Evolutionary conservation across 2,113 vertebrate species (phyloP).

Genomic region (Macaca nemestrina): DNA sequence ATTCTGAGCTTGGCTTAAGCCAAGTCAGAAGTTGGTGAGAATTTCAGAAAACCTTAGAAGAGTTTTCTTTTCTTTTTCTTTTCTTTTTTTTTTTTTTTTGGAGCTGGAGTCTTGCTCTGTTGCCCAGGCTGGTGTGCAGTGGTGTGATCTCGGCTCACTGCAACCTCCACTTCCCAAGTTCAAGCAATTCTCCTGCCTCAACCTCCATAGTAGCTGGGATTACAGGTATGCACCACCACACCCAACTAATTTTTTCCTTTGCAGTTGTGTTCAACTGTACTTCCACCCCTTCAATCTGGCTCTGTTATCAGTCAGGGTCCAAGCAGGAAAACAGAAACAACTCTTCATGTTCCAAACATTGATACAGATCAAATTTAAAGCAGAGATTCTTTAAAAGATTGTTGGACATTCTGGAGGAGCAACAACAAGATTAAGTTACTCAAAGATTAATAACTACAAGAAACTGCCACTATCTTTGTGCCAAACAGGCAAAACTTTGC

Average conservation of each 20-base stretch:
- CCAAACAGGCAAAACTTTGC: not conserved
- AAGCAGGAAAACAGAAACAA: conserved; percentile 10
- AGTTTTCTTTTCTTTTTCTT: not conserved
- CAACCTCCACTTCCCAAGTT: too few relatives aligned
- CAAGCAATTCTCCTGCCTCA: too few relatives aligned
- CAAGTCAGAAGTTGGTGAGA: not conserved
- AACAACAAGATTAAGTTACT: not conserved
- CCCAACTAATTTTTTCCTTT: not conserved
- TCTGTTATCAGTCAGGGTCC: not conserved
- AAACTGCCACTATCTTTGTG: not conserved
- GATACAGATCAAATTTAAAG: not conserved
- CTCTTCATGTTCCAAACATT: not conserved
- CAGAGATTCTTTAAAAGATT: not conserved
- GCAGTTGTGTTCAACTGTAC: not conserved
- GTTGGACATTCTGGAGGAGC: not conserved
- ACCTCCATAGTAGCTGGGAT: too few relatives aligned
- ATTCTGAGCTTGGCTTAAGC: not conserved
- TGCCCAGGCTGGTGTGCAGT: too few relatives aligned
- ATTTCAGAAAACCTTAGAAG: not conserved
- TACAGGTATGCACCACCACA: too few relatives aligned
- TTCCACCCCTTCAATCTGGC: not conserved
- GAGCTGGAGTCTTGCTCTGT: too few relatives aligned
- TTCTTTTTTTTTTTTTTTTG: too few relatives aligned
- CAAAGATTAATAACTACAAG: not conserved
- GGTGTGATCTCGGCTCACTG: too few relatives aligned